These are phyloP conservation scores for Megathymus violae DNA, from an alignment of 1,140 invertebrate species.

Conservation along the genomic window DNA sequence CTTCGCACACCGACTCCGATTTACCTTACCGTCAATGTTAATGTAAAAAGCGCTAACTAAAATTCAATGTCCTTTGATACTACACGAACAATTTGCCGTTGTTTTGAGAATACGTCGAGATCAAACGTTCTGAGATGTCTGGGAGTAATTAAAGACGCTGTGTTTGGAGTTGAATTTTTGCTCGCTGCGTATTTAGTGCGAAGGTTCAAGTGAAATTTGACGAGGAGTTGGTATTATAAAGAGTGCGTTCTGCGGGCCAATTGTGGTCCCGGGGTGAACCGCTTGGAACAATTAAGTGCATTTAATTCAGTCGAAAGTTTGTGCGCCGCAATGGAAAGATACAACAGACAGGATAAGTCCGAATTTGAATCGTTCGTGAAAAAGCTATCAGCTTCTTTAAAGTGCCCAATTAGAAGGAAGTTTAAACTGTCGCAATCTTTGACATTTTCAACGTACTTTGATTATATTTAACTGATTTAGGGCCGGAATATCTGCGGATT, in stretches of 20 bases:
- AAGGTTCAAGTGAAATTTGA: neutral
- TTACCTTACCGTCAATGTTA: slow-evolving; percentile 14
- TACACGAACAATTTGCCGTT: slow-evolving; percentile 28
- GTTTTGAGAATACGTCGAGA: slow-evolving; percentile 31
- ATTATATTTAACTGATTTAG: neutral
- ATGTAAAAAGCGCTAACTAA: slow-evolving; percentile 18
- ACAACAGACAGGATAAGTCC: neutral
- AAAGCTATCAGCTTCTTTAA: slow-evolving; percentile 1
- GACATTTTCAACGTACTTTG: no score
- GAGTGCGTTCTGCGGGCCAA: slow-evolving; percentile 60
- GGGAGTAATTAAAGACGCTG: slow-evolving; percentile 44
- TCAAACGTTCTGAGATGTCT: slow-evolving; percentile 37
- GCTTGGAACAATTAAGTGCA: slow-evolving; percentile 72
- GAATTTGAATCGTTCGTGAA: no score
- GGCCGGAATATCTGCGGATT: neutral
- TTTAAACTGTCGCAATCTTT: neutral
- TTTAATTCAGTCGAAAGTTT: slow-evolving; percentile 78
- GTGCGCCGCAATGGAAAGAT: slow-evolving; percentile 63
- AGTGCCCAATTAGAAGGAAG: neutral
- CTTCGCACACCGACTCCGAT: slow-evolving; percentile 2
- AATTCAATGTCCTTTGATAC: slow-evolving; percentile 20
- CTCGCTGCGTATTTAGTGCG: neutral
- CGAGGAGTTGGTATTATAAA: slow-evolving; percentile 35
- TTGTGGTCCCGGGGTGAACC: slow-evolving; percentile 56
- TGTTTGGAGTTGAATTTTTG: slow-evolving; percentile 24